These are phyloP conservation scores for Umimayanthus kanabou DNA, from an alignment of 92 coral and sea anemone genomes.

Conservation along the genomic window DNA sequence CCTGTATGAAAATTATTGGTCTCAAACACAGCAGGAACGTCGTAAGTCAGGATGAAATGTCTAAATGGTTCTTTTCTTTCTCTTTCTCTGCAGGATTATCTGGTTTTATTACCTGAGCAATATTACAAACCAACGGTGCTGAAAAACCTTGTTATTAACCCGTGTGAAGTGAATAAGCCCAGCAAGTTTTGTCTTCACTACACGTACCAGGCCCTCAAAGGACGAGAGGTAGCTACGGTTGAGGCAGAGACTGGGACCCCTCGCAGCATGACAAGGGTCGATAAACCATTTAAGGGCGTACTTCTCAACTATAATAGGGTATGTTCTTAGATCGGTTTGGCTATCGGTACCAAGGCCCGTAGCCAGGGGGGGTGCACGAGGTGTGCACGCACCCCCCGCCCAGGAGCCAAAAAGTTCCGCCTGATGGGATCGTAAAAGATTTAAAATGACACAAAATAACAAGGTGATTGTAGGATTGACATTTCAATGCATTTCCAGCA, in stretches of 20 bases:
- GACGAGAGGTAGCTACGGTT: slow-evolving; percentile 57
- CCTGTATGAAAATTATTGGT: too few relatives aligned
- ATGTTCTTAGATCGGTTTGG: neutral
- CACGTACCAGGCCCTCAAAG: slow-evolving; percentile 59
- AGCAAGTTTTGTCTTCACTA: slow-evolving; percentile 68
- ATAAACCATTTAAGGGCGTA: slow-evolving; percentile 32
- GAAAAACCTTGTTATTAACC: slow-evolving; percentile 59
- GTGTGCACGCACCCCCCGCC: too few relatives aligned
- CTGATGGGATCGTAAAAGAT: too few relatives aligned
- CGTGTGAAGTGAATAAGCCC: slow-evolving; percentile 67
- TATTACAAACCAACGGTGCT: slow-evolving; percentile 82
- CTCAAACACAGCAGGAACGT: too few relatives aligned
- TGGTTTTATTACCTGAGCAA: slow-evolving; percentile 90
- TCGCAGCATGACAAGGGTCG: slow-evolving; percentile 44
- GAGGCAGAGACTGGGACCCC: slow-evolving; percentile 68
- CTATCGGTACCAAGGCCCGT: too few relatives aligned
- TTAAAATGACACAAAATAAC: too few relatives aligned
- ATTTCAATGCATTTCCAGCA: too few relatives aligned
- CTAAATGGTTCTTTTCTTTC: neutral
- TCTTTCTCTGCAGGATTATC: slow-evolving; percentile 67
- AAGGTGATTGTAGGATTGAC: too few relatives aligned
- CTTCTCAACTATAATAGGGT: slow-evolving; percentile 26
- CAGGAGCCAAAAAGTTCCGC: too few relatives aligned
- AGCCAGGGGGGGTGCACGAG: too few relatives aligned
- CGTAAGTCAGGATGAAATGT: neutral